Conservation (phyloP, 2,113 vertebrate species). For the Hemiscyllium ocellatum region DNA sequence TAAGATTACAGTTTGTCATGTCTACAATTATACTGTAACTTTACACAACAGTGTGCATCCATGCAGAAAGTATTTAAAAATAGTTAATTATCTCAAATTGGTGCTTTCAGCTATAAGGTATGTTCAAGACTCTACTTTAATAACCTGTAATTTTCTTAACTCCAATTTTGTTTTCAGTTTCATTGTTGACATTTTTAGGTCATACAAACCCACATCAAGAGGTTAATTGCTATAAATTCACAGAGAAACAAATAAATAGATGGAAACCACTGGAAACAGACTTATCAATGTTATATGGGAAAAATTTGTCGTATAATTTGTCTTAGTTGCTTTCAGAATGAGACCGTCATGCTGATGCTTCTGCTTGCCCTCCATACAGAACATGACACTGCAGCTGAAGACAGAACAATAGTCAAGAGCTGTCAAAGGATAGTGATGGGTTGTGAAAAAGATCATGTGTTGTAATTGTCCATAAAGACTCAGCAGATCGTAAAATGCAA, state of each 20-base stretch:
- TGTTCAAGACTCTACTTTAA: background rate
- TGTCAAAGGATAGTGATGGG: background rate
- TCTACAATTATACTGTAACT: background rate
- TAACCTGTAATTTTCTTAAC: conserved; percentile 27
- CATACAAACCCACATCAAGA: conserved; percentile 20
- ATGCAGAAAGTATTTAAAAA: conserved; percentile 20
- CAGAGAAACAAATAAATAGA: conserved; percentile 9
- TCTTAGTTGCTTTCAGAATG: conserved; percentile 7
- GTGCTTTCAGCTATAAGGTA: conserved; percentile 1
- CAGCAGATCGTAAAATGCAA: too few relatives aligned
- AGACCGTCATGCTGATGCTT: background rate
- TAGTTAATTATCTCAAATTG: conserved; percentile 31
- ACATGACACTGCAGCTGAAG: too few relatives aligned
- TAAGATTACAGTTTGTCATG: too few relatives aligned
- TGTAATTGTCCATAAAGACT: background rate
- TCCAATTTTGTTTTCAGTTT: conserved; percentile 20
- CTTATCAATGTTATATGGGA: background rate
- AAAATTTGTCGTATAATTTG: background rate
- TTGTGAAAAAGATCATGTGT: background rate
- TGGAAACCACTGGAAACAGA: background rate
- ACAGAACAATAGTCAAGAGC: background rate
- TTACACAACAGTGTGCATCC: conserved; percentile 27
- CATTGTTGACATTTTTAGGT: conserved; percentile 20
- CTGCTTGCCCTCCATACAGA: background rate
- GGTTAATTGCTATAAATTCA: background rate